These are phyloP conservation scores for Solen grandis DNA, from an alignment of 1,140 invertebrate genomes.

Conservation along the genomic window DNA sequence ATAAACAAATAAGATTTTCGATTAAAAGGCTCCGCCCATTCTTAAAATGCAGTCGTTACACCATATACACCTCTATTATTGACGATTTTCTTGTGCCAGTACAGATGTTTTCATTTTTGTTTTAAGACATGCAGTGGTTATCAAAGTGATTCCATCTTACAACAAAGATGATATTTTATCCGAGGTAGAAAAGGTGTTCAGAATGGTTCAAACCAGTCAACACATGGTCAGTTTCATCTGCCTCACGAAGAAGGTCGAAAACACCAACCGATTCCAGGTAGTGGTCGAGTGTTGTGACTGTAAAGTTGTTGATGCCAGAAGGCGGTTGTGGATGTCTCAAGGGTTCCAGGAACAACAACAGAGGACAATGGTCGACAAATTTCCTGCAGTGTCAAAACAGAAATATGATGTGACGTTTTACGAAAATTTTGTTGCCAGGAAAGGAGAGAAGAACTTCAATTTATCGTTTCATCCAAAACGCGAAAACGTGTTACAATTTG, in stretches of 20 bases:
- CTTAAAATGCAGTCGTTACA: too few relatives aligned
- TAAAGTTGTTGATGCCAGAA: background rate
- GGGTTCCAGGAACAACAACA: conserved; percentile 15
- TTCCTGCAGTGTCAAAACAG: conserved; percentile 8
- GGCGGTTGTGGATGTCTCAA: conserved; percentile 22
- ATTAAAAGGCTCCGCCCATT: too few relatives aligned
- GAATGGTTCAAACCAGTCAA: too few relatives aligned
- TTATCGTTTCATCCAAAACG: conserved; percentile 33
- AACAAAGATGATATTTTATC: too few relatives aligned
- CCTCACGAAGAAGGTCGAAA: background rate
- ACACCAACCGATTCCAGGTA: conserved; percentile 13
- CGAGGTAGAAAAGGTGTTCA: too few relatives aligned
- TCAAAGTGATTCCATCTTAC: too few relatives aligned
- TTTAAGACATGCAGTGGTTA: too few relatives aligned
- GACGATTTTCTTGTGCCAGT: too few relatives aligned
- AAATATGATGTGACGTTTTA: conserved; percentile 18
- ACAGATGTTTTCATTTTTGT: too few relatives aligned
- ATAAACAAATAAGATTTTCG: too few relatives aligned
- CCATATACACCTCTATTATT: too few relatives aligned
- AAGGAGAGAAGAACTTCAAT: conserved; percentile 10
- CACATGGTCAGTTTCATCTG: conserved; percentile 15
- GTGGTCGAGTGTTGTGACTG: conserved; percentile 29
- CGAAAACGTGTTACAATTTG: conserved; percentile 22
- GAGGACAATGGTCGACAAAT: background rate
- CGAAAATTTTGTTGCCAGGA: conserved; percentile 19